Evolutionary conservation across 1,140 invertebrate genomes (phyloP), one percentile per base, ranked within the genome.

Genomic region (Orchesella cincta): DNA sequence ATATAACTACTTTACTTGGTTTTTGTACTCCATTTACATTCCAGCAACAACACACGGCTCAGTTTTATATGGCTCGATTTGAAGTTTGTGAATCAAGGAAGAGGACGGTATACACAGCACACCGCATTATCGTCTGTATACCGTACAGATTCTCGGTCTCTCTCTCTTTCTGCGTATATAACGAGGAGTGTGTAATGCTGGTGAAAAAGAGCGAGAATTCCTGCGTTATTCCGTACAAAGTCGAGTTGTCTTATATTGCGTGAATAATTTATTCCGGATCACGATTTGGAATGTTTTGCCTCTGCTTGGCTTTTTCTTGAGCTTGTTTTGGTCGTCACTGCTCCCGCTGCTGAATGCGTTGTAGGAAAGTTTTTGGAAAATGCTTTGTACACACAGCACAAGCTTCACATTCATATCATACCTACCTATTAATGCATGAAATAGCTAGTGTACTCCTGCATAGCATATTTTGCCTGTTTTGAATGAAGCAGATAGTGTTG

Each of bases 251-350:
- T 31, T 16, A 39, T 51, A 77, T 73, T 73, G 39, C 33, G 76
- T 77, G 76, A 77, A 77, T 77, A 77, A 77, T 77, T 77, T 77
- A 77, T 77, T 77, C 76, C 46, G 76, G 70, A 77, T 77, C 76
- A 77, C 76, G 76, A 73, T 77, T 73, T 46, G 36, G 71, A 73
- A 73, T 73, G 39, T 73, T 36, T 73, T 39, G 71, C 71, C 62
- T 67, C 62, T 18, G 8, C 33, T 14, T 67, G 8, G 29, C 62
- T 67, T 1, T 33, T 67, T 67, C 29, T 67, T 67, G 62, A 31
- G 23, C 28, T 67, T 23, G 52, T 46, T 46, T 46, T n/a, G 39
- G 39, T 46, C 39, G 8, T n/a, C n/a, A n/a, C 39, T n/a, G 8
- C 39, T 46, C 39, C 20, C 39, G 8, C 39, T 46, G 20, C 20